A percentile compares a stretch with the other conserved stretches of the same genome.
Evolutionary conservation across 1,140 invertebrate genomes (phyloP).

Genomic region (Arion vulgaris): DNA sequence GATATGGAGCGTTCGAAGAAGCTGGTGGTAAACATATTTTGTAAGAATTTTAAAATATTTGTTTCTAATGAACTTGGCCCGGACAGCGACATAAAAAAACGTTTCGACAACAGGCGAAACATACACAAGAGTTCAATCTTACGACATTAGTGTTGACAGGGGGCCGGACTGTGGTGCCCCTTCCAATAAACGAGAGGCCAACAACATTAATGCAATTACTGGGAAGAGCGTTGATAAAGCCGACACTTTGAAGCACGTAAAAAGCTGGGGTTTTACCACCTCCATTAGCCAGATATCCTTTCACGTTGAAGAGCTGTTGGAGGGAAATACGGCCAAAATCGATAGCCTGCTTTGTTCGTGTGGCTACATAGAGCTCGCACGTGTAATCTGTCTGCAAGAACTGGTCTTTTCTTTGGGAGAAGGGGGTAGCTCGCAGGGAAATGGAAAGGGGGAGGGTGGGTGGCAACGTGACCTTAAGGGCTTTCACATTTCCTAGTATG

Average conservation of each 20-base stretch:
- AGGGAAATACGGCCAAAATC: background rate
- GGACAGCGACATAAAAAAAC: background rate
- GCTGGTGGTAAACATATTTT: background rate
- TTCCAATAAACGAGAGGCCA: background rate
- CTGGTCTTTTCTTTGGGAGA: no score
- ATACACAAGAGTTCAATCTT: no score
- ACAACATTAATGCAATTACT: conserved; percentile 10
- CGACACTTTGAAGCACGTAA: background rate
- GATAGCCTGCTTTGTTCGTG: background rate
- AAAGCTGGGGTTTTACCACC: background rate
- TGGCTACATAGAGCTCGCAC: background rate
- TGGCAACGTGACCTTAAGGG: no score
- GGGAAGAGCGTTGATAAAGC: background rate
- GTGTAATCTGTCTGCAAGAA: no score
- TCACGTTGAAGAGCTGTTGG: background rate
- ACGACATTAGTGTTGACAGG: no score
- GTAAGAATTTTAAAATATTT: no score
- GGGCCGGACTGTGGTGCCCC: no score
- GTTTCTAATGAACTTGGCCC: no score
- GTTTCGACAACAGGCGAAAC: background rate
- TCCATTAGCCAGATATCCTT: background rate
- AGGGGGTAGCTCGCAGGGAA: no score
- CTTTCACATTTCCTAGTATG: no score
- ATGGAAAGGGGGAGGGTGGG: no score
- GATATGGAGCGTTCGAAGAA: background rate